phyloP scores from a whole-genome alignment of 2,113 vertebrate species.

The Emydocephalus ijimae region DNA sequence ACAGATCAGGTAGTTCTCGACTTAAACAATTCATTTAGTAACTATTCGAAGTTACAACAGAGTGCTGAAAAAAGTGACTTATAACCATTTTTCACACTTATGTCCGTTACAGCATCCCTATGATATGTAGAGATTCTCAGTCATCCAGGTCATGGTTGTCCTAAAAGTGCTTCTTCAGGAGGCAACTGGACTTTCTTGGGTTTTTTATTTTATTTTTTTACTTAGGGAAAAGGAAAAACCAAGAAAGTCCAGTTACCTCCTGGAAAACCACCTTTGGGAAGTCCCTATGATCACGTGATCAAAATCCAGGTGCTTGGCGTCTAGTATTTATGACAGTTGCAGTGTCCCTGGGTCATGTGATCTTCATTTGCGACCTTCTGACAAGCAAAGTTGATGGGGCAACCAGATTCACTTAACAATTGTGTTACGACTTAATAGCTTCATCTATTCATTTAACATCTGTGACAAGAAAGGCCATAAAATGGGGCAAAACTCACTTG shows the following conservation, averaged over 20 bases:
- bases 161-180: too few species aligned
- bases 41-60: too few species aligned
- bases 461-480: not conserved
- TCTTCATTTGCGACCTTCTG: not conserved
- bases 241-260: too few species aligned
- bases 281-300: not conserved
- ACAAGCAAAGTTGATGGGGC: too few species aligned
- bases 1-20: not conserved
- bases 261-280: too few species aligned
- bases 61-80: too few species aligned
- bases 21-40: too few species aligned
- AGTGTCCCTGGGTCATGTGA: not conserved
- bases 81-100: not conserved
- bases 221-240: too few species aligned
- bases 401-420: too few species aligned
- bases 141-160: too few species aligned
- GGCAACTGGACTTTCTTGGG: too few species aligned
- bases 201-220: too few species aligned
- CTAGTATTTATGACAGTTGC: not conserved
- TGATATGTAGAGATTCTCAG: not conserved
- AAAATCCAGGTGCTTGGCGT: not conserved
- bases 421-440: not conserved
- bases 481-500: not conserved
- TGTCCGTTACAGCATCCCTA: not conserved
- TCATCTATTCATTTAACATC: not conserved